phyloP scores from a whole-genome alignment of 2,113 vertebrate species.

The Pimephales promelas region DNA sequence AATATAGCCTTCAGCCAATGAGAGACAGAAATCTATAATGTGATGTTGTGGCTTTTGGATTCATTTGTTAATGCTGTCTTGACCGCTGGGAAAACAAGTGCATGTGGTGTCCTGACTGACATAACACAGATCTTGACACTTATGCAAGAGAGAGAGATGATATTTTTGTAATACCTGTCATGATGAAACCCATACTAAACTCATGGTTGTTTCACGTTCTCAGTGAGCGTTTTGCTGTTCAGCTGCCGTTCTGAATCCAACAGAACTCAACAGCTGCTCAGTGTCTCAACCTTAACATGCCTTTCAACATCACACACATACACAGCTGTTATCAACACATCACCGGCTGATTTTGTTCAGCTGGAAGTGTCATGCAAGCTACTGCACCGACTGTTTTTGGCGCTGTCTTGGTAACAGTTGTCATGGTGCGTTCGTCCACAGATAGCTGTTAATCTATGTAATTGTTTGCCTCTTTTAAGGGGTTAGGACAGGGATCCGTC shows the following conservation, averaged over 20 bases:
- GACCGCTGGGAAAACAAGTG: background rate
- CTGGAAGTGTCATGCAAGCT: constrained; percentile 39
- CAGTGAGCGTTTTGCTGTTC: constrained; percentile 1
- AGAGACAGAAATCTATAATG: background rate
- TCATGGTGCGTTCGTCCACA: constrained; percentile 27
- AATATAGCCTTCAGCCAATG: constrained; percentile 36
- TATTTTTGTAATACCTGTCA: background rate
- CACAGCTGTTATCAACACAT: constrained; percentile 6
- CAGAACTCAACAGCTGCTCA: constrained; percentile 47
- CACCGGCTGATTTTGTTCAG: constrained; percentile 54
- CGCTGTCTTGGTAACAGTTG: constrained; percentile 24
- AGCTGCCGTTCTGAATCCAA: background rate
- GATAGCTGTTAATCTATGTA: constrained; percentile 13
- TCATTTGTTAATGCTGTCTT: background rate
- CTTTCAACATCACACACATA: constrained; percentile 34
- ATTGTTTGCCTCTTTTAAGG: constrained; percentile 2
- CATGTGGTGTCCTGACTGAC: background rate
- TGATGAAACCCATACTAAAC: background rate
- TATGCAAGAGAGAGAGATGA: background rate
- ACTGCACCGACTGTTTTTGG: constrained; percentile 5
- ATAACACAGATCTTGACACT: background rate
- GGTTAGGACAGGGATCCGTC: background rate
- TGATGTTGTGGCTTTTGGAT: background rate
- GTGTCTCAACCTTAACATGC: constrained; percentile 40
- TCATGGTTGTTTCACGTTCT: constrained; percentile 14